These are phyloP conservation scores for Drosophila sproati DNA, from an alignment of 1,140 invertebrate genomes.

Conservation along the genomic window DNA sequence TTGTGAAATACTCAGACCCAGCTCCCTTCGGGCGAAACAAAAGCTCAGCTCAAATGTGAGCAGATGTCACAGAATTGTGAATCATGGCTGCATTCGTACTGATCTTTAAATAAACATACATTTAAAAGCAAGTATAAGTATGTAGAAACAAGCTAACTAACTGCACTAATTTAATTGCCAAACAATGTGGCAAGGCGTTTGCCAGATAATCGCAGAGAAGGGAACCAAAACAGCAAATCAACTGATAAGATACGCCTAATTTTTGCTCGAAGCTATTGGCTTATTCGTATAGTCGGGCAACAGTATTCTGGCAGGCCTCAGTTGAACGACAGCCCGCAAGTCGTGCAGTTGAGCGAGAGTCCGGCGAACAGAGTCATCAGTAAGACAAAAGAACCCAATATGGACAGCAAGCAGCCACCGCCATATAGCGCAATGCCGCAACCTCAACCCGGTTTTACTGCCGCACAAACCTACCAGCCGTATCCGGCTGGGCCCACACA, in stretches of 20 bases:
- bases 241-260: slow-evolving; percentile 36
- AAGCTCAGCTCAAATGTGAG: background rate
- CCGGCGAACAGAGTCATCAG: background rate
- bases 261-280: slow-evolving; percentile 4
- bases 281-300: slow-evolving; percentile 2
- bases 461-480: slow-evolving; percentile 73
- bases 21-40: slow-evolving; percentile 13
- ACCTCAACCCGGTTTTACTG: slow-evolving; percentile 78
- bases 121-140: background rate
- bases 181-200: slow-evolving; percentile 12
- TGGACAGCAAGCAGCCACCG: slow-evolving; percentile 85
- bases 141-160: slow-evolving; percentile 29
- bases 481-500: slow-evolving; percentile 61
- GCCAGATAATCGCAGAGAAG: slow-evolving; percentile 17
- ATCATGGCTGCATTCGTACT: slow-evolving; percentile 2
- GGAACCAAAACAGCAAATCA: background rate
- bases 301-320: slow-evolving; percentile 23
- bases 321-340: slow-evolving; percentile 41
- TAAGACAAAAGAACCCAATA: slow-evolving; percentile 5
- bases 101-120: slow-evolving; percentile 10
- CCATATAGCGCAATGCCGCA: slow-evolving; percentile 85
- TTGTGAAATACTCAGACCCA: slow-evolving; percentile 22
- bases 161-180: slow-evolving; percentile 14
- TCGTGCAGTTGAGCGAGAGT: slow-evolving; percentile 14
- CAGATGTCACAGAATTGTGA: slow-evolving; percentile 31